Evolutionary conservation across 2,888 invertebrate species (phyloP).

Genomic region (Aporophyla lueneburgensis): DNA sequence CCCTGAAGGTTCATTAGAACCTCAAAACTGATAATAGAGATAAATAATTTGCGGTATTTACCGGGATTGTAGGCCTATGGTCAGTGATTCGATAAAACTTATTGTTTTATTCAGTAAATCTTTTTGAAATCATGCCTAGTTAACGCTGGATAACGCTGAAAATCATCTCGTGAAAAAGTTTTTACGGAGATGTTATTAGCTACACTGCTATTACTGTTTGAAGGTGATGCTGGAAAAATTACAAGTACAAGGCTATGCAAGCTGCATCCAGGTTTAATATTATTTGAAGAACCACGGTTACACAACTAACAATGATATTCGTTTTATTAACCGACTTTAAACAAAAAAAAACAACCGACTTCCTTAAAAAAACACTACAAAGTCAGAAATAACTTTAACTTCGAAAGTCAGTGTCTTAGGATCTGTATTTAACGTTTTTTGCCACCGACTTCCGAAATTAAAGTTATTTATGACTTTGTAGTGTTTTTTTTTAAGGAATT

Average conservation of each 20-base stretch:
- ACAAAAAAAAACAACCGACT: no score
- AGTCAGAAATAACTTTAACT: no score
- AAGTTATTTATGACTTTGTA: no score
- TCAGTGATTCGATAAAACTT: neutral
- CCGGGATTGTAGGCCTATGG: neutral
- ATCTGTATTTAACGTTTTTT: no score
- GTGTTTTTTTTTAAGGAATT: no score
- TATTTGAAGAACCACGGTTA: neutral
- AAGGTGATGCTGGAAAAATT: neutral
- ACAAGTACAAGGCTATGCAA: neutral
- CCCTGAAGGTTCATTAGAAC: slow-evolving; percentile 34
- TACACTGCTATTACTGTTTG: no score
- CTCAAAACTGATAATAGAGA: slow-evolving; percentile 17
- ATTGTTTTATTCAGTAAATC: neutral
- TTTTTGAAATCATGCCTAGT: neutral
- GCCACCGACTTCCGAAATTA: no score
- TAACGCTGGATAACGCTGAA: neutral
- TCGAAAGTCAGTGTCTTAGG: no score
- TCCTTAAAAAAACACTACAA: no score
- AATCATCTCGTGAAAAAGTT: neutral
- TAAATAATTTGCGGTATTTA: neutral
- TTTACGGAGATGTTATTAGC: no score
- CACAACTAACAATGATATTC: neutral
- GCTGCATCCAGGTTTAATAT: neutral
- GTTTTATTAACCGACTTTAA: no score